Percentiles rank a stretch among this genome's conserved stretches.
Evolutionary conservation across 2,113 vertebrate genomes (phyloP).

Genomic region (Oryzias celebensis): DNA sequence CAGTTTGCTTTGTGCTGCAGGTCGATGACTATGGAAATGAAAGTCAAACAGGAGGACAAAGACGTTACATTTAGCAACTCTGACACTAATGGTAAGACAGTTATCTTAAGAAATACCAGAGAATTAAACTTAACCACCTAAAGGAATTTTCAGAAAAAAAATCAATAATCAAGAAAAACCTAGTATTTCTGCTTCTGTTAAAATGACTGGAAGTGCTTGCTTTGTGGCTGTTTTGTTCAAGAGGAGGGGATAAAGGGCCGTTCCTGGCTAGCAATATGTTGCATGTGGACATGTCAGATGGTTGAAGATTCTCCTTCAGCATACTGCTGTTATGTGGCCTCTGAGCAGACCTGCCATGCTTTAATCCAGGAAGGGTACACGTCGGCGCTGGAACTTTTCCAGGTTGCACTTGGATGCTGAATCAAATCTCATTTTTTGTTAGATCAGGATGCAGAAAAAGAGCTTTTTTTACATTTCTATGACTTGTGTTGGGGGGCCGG

Average conservation of each 20-base stretch:
- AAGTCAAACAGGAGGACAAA: conserved; percentile 87
- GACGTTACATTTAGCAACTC: conserved; percentile 92
- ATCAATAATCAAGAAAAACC: no score
- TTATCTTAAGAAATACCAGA: neutral
- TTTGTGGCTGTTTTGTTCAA: conserved; percentile 7
- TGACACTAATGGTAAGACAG: conserved; percentile 90
- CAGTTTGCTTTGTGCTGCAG: conserved; percentile 65
- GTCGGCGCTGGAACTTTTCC: conserved; percentile 45
- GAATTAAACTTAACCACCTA: no score
- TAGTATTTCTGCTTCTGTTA: no score
- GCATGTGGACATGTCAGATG: conserved; percentile 69
- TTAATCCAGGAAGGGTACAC: conserved; percentile 63
- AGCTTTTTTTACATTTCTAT: conserved; percentile 8
- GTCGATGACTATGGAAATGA: conserved; percentile 90
- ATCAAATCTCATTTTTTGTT: conserved; percentile 31
- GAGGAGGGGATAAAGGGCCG: conserved; percentile 7
- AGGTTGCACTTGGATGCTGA: conserved; percentile 42
- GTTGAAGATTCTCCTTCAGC: conserved; percentile 53
- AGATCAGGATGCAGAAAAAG: conserved; percentile 22
- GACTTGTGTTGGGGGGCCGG: conserved; percentile 4
- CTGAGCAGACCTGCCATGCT: conserved; percentile 51
- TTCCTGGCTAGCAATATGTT: conserved; percentile 37
- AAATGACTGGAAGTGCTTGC: no score
- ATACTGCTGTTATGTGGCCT: conserved; percentile 61
- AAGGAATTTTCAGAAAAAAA: no score